Percentiles rank a stretch among this genome's conserved stretches.
phyloP scores from a whole-genome alignment of 2,113 vertebrate genomes.

The Psilopsiagon aurifrons region DNA sequence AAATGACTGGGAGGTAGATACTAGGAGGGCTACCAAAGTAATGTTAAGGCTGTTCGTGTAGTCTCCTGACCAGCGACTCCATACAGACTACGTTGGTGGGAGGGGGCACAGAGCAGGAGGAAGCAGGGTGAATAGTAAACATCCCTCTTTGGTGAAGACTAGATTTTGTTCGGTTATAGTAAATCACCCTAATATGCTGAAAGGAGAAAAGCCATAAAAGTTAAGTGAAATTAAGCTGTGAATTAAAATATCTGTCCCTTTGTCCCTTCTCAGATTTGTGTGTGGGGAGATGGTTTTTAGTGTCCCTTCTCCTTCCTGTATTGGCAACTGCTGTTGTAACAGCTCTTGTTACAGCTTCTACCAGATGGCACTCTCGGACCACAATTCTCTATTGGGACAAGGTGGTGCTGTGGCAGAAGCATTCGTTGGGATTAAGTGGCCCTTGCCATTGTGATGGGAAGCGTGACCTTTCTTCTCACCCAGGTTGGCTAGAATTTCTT shows the following conservation, averaged over 20 bases:
- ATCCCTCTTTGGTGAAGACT: neutral
- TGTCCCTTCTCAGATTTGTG: neutral
- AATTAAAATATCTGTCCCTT: neutral
- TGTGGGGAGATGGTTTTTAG: neutral
- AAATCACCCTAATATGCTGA: neutral
- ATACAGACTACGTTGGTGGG: neutral
- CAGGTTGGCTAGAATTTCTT: neutral
- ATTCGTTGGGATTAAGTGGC: neutral
- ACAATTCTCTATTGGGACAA: neutral
- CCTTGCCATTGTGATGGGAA: neutral
- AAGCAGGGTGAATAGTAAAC: neutral
- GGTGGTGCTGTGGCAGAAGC: neutral
- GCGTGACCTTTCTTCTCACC: accelerated
- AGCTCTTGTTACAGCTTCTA: neutral
- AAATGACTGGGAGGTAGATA: neutral
- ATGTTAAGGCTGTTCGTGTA: neutral
- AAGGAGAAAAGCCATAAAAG: neutral
- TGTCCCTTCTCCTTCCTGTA: neutral
- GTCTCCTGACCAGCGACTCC: neutral
- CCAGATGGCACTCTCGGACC: neutral
- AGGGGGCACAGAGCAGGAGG: too few relatives aligned
- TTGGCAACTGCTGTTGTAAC: neutral
- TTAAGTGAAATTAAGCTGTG: neutral
- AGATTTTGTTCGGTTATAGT: neutral
- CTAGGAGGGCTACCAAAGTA: neutral